Percentiles rank a stretch among this genome's conserved stretches.
Conservation (phyloP, 2,888 invertebrate genomes). For the Agrotis puta region DNA sequence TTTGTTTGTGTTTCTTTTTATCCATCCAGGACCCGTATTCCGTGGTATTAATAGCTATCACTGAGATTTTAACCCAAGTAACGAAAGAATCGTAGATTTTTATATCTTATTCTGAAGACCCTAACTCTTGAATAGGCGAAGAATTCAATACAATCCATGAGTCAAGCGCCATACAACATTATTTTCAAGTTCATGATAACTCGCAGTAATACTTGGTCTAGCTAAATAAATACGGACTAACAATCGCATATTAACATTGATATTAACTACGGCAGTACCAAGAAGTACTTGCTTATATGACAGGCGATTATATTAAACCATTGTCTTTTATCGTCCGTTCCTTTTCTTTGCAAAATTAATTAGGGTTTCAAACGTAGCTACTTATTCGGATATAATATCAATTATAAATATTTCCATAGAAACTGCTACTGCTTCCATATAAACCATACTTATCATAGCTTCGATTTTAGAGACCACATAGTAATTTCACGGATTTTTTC, state of each 20-base stretch:
- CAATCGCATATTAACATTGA: slow-evolving; percentile 61
- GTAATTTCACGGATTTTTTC: too few species aligned
- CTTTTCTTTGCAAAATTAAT: slow-evolving; percentile 30
- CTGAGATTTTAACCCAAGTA: too few species aligned
- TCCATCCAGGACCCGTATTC: neutral
- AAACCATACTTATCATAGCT: too few species aligned
- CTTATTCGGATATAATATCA: neutral
- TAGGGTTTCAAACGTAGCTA: neutral
- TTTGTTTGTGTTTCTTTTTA: neutral
- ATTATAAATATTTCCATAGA: neutral
- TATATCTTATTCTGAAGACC: slow-evolving; percentile 1
- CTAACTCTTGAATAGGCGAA: slow-evolving; percentile 17
- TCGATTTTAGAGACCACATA: too few species aligned
- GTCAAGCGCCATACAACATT: slow-evolving; percentile 13
- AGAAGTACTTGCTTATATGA: slow-evolving; percentile 39
- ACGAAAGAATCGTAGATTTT: too few species aligned
- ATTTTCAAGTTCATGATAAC: slow-evolving; percentile 44
- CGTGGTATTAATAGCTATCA: neutral
- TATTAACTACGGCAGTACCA: slow-evolving; percentile 33
- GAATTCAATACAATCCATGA: slow-evolving; percentile 21
- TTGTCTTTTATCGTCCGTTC: slow-evolving; percentile 35
- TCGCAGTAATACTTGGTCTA: slow-evolving; percentile 5
- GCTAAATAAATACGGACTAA: slow-evolving; percentile 32
- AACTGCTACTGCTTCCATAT: neutral
- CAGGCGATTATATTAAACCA: slow-evolving; percentile 23